Base-by-base conservation (phyloP, 2,888 invertebrate genomes). In the Conops quadrifasciatus region DNA sequence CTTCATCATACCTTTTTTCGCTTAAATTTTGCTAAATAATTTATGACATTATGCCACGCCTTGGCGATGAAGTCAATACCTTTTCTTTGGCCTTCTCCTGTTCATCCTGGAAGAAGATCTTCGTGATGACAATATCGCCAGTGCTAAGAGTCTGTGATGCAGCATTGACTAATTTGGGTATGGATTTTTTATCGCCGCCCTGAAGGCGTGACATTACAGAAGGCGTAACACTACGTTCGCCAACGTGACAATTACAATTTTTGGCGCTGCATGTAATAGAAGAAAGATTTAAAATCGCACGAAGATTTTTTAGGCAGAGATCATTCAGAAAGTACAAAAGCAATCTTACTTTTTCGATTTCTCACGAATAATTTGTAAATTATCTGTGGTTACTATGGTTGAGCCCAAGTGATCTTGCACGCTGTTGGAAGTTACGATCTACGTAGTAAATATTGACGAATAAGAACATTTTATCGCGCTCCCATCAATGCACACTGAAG, bases 41-140 rank as follows among this genome's bases (percentile, higher is more conserved):
- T 73, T 77, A 69, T 73, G 79, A 77, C 70, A 77, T 77, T 47
- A 77, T 76, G 74, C 78, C 78, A 73, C 85, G 87, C 80, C 87
- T 88, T 73, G 89, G 88, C 72, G 89, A 88, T 78, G 88, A 88
- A 64, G 87, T 84, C 77, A 89, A 80, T 72, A 84, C 82, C 81
- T 87, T 87, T 77, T 89, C 89, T 76, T 87, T 86, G 77, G 82
- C 82, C 75, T 89, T 88, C 70, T 88, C 88, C 75, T 89, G 89
- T 75, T 89, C 89, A 76, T 89, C 89, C 58, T 88, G 88, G 78
- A 88, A 88, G 80, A 88, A 91, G 45, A 95, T 94, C 86, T 93
- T 92, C 59, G 95, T 95, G 80, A 96, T 94, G 69, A 95, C 95
- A 81, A 96, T 94, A 84, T 96, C 96, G 65, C 96, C 96, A 21